Evolutionary conservation across 1,140 invertebrate genomes (phyloP).

Genomic region (Nymphalis io): DNA sequence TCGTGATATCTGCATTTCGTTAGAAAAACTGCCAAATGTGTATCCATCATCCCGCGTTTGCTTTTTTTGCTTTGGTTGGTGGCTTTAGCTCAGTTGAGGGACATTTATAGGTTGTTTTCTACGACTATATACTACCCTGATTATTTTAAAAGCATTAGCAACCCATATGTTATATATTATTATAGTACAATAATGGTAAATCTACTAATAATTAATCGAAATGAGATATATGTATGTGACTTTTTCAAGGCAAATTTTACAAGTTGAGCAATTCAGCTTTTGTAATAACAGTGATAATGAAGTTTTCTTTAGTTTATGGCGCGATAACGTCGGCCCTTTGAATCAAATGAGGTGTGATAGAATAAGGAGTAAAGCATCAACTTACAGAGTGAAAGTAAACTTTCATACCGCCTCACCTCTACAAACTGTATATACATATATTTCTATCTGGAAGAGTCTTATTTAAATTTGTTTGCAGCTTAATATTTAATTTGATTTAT

Average conservation of each 20-base stretch:
- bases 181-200: too few species aligned
- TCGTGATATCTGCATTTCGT: too few species aligned
- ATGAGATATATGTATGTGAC: too few species aligned
- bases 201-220: too few species aligned
- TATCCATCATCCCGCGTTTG: too few species aligned
- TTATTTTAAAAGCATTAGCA: too few species aligned
- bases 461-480: neutral
- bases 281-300: slow-evolving; percentile 32
- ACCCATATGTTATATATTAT: too few species aligned
- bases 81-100: too few species aligned
- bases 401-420: slow-evolving; percentile 69
- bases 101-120: too few species aligned
- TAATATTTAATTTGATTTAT: neutral
- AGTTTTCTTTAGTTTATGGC: slow-evolving; percentile 55
- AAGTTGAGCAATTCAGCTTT: slow-evolving; percentile 12
- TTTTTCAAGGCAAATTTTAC: neutral
- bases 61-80: too few species aligned
- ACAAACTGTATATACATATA: slow-evolving; percentile 43
- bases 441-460: slow-evolving; percentile 53
- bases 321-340: slow-evolving; percentile 65
- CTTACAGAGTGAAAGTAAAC: slow-evolving; percentile 75
- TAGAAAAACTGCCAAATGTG: too few species aligned
- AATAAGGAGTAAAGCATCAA: slow-evolving; percentile 74
- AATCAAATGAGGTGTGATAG: slow-evolving; percentile 74
- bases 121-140: too few species aligned